These are phyloP conservation scores for Arizona elegans DNA, from an alignment of 2,113 vertebrate genomes.

Conservation along the genomic window DNA sequence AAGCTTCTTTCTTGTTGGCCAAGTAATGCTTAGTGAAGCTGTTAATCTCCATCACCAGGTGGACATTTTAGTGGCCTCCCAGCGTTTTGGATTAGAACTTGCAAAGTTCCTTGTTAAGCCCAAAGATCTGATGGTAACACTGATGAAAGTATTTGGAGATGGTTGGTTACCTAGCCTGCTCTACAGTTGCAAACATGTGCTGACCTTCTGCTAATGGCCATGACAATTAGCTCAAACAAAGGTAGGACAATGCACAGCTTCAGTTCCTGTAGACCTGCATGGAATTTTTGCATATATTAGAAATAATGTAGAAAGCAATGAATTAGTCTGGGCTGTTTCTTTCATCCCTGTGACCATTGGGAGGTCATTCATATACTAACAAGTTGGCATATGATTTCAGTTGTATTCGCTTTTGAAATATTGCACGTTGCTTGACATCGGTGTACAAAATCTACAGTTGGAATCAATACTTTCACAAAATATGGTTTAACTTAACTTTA, in stretches of 20 bases:
- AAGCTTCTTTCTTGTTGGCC: not conserved
- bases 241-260: not conserved
- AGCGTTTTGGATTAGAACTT: not conserved
- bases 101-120: not conserved
- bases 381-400: constrained; percentile 18
- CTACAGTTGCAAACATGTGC: not conserved
- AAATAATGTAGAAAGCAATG: not conserved
- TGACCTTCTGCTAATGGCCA: not conserved
- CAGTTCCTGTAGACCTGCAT: not conserved
- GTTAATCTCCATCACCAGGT: not conserved
- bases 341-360: not conserved
- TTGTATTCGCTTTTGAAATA: not conserved
- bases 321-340: not conserved
- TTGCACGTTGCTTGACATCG: constrained; percentile 33
- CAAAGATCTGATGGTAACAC: not conserved
- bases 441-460: constrained; percentile 43
- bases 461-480: constrained; percentile 68
- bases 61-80: not conserved
- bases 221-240: not conserved
- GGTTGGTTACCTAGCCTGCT: not conserved
- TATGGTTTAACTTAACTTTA: constrained; percentile 37
- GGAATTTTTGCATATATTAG: not conserved
- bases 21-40: no score
- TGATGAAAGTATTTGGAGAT: not conserved
- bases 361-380: not conserved